Evolutionary conservation across 2,888 invertebrate species (phyloP).

Genomic region (Nowickia ferox): DNA sequence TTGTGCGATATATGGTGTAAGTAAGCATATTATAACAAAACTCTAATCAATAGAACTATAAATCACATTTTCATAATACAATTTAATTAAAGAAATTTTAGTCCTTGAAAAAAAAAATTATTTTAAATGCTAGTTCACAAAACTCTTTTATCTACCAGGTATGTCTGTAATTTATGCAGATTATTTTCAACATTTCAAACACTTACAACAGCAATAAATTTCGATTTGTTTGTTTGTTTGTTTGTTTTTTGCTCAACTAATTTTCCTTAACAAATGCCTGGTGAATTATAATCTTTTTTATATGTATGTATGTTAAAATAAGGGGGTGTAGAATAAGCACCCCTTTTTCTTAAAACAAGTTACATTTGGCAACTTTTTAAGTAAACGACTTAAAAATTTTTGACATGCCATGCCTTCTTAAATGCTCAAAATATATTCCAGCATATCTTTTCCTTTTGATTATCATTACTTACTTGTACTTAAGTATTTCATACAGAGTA

Average conservation of each 20-base stretch:
- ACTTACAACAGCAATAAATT: slow-evolving; percentile 83
- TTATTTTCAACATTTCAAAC: slow-evolving; percentile 74
- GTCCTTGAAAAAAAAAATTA: not conserved
- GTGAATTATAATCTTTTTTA: slow-evolving; percentile 81
- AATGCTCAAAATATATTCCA: slow-evolving; percentile 36
- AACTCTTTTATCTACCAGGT: slow-evolving; percentile 48
- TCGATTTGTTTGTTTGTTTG: slow-evolving; percentile 79
- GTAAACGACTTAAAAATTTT: slow-evolving; percentile 76
- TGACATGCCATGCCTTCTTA: slow-evolving; percentile 74
- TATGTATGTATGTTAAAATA: not conserved
- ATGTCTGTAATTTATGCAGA: slow-evolving; percentile 43
- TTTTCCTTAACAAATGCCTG: slow-evolving; percentile 79
- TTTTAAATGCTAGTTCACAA: slow-evolving; percentile 49
- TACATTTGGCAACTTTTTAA: slow-evolving; percentile 51
- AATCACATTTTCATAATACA: not conserved
- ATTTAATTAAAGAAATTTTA: not conserved
- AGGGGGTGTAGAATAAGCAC: slow-evolving; percentile 26
- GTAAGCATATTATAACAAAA: too few species aligned
- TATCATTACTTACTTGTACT: slow-evolving; percentile 53
- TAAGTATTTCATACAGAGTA: not conserved
- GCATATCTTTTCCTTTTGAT: slow-evolving; percentile 57
- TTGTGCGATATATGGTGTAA: too few species aligned
- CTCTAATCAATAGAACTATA: too few species aligned
- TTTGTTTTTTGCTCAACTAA: slow-evolving; percentile 72
- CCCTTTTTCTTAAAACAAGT: slow-evolving; percentile 20